These are phyloP conservation scores for Xenus cinereus DNA, from an alignment of 2,113 vertebrate species.

Conservation along the genomic window DNA sequence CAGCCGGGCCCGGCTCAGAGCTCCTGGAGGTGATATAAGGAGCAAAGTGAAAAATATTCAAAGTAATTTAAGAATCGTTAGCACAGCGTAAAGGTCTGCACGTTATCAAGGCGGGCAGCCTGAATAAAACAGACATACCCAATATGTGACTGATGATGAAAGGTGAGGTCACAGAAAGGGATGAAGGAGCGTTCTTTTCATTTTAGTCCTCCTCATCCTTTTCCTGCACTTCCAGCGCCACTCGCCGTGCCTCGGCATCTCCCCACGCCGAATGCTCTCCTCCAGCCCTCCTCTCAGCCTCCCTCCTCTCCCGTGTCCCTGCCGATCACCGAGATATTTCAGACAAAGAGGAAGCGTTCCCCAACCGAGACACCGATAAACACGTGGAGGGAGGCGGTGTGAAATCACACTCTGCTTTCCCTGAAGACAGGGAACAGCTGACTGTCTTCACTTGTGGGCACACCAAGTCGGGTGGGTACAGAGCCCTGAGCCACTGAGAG, in stretches of 20 bases:
- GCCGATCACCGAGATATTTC: background rate
- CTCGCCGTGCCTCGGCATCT: too few relatives aligned
- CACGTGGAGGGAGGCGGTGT: background rate
- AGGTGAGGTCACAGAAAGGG: background rate
- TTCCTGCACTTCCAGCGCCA: too few relatives aligned
- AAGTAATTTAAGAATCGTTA: background rate
- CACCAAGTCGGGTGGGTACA: rapidly evolving
- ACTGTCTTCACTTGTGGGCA: background rate
- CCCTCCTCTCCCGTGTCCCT: background rate
- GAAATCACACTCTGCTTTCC: background rate
- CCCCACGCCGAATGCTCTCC: background rate
- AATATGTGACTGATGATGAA: background rate
- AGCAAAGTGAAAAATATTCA: background rate
- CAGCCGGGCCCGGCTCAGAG: background rate
- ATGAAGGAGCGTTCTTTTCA: background rate
- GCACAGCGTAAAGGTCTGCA: background rate
- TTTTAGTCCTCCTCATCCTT: too few relatives aligned
- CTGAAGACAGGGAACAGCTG: background rate
- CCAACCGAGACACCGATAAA: too few relatives aligned
- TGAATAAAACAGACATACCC: background rate
- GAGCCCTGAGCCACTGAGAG: background rate
- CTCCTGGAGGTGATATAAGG: background rate
- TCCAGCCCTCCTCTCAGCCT: background rate
- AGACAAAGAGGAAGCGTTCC: background rate
- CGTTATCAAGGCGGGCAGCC: background rate